phyloP scores from a whole-genome alignment of 2,113 vertebrate species.

The Silurus glanis region DNA sequence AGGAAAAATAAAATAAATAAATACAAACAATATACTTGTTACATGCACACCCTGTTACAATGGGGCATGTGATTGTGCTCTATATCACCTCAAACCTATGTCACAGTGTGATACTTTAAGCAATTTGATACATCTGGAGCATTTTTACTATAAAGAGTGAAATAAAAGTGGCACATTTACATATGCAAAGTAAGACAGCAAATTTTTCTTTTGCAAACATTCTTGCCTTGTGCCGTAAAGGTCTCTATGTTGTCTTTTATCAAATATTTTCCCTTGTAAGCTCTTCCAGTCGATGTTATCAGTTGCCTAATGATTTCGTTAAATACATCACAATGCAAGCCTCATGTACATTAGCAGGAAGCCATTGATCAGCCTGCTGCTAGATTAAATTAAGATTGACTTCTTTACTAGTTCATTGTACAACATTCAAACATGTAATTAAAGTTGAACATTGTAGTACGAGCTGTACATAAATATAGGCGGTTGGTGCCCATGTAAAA shows the following conservation, averaged over 20 bases:
- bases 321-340: not conserved
- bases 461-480: not conserved
- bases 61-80: not conserved
- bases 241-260: not conserved
- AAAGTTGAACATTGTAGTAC: not conserved
- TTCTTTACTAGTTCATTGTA: not conserved
- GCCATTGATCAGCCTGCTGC: not conserved
- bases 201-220: not conserved
- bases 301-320: not conserved
- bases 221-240: not conserved
- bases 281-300: not conserved
- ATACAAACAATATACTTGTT: not conserved
- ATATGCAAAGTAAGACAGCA: not conserved
- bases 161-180: not conserved
- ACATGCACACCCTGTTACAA: not conserved
- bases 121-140: not conserved
- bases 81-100: not conserved
- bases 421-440: not conserved
- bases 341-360: not conserved
- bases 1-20: not conserved
- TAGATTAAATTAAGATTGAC: not conserved
- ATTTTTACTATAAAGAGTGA: not conserved
- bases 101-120: not conserved
- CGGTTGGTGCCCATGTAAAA: not conserved
- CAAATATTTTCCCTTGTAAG: not conserved